Conservation (phyloP, 2,888 invertebrate genomes). For the Callosobruchus maculatus region DNA sequence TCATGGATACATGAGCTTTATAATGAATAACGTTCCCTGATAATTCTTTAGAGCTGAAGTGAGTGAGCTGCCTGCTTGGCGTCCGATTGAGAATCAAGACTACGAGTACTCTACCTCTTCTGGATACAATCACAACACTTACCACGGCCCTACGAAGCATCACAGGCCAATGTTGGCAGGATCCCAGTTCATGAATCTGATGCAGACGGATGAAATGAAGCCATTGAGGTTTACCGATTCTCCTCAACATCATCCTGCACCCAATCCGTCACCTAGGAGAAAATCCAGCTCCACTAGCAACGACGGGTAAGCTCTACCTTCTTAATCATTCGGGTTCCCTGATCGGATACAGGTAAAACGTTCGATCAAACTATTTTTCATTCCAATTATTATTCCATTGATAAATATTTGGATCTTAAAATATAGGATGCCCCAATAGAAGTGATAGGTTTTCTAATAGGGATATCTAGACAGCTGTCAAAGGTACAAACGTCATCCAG, state of each 20-base stretch:
- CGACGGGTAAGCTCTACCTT: constrained; percentile 48
- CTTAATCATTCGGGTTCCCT: too few relatives aligned
- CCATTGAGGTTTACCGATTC: constrained; percentile 73
- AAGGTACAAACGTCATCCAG: too few relatives aligned
- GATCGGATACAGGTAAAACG: too few relatives aligned
- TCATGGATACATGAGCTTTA: too few relatives aligned
- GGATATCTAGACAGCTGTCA: too few relatives aligned
- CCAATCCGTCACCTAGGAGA: constrained; percentile 62
- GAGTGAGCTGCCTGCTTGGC: constrained; percentile 44
- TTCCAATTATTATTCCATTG: too few relatives aligned
- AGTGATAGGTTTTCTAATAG: too few relatives aligned
- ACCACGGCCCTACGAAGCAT: constrained; percentile 82
- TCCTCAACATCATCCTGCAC: constrained; percentile 60
- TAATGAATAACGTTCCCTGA: neutral
- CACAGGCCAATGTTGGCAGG: constrained; percentile 62
- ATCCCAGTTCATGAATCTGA: constrained; percentile 47
- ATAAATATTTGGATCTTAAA: too few relatives aligned
- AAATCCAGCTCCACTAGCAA: constrained; percentile 71
- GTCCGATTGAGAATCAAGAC: constrained; percentile 46
- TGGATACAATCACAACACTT: constrained; percentile 78
- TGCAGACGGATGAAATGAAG: constrained; percentile 58
- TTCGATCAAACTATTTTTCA: too few relatives aligned
- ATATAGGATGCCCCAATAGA: too few relatives aligned
- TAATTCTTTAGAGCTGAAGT: constrained; percentile 29
- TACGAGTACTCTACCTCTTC: constrained; percentile 58